Conservation (phyloP, 2,888 invertebrate genomes). For the Acronicta psi region DNA sequence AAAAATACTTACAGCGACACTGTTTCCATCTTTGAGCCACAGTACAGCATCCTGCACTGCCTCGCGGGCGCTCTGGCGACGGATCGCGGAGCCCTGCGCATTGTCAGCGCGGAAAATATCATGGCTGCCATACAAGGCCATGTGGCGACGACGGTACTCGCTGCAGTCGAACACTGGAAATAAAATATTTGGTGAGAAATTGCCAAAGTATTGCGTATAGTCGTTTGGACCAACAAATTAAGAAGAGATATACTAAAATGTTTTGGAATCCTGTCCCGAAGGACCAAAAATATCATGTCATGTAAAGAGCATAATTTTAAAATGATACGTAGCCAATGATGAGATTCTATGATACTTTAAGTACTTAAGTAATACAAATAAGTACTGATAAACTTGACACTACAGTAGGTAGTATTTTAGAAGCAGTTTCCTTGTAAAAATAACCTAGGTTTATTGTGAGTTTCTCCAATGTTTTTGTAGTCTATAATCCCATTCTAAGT, state of each 20-base stretch:
- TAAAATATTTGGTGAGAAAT: slow-evolving; percentile 26
- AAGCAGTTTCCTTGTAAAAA: too few relatives aligned
- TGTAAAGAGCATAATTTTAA: not conserved
- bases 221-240: too few relatives aligned
- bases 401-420: too few relatives aligned
- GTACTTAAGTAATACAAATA: too few relatives aligned
- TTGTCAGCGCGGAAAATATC: slow-evolving; percentile 97
- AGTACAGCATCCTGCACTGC: slow-evolving; percentile 95
- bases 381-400: too few relatives aligned
- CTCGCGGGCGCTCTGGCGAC: slow-evolving; percentile 94
- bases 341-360: too few relatives aligned
- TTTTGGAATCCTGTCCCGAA: not conserved
- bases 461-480: slow-evolving; percentile 3
- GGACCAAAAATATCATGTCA: slow-evolving; percentile 1
- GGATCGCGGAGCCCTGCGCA: slow-evolving; percentile 93
- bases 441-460: not conserved
- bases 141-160: slow-evolving; percentile 95
- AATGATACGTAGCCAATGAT: not conserved
- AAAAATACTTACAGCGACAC: slow-evolving; percentile 92
- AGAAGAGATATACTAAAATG: too few relatives aligned
- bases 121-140: slow-evolving; percentile 94
- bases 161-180: slow-evolving; percentile 97
- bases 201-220: not conserved
- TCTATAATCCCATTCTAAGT: slow-evolving; percentile 3
- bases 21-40: slow-evolving; percentile 94